Base-by-base conservation (phyloP, 2,113 vertebrate species). In the Callorhinus ursinus region DNA sequence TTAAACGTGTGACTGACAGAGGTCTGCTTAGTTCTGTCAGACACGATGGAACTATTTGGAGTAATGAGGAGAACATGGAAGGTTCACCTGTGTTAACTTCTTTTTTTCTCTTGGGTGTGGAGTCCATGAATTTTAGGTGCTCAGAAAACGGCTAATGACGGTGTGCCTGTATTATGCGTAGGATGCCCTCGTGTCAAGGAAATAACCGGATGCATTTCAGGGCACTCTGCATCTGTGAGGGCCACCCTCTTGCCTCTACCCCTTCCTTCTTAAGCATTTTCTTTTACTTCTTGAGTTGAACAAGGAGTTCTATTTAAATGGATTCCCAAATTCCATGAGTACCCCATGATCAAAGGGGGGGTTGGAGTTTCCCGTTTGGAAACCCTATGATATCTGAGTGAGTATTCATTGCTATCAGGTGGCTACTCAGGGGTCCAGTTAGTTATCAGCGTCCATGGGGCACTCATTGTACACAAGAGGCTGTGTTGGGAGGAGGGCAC, bases 201-300 rank as follows among this genome's bases (percentile, higher is more conserved):
- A 76, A 7, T 69, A n/a, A 85, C 14, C 77, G 71, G 63, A 10
- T 63, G 69, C 10, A 39, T 91, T 88, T 85, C 91, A 59, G 63
- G 79, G 49, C 72, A 16, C 15, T 97, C 85, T 94, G 84, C 22
- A 9, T 72, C 71, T 85, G 0, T 80, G 13, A 81, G 61, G 26
- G 1, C 31, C 9, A 1, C n/a, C 90, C 14, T 79, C 69, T 87
- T n/a, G 26, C 69, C 22, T 57, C 88, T 80, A 28, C 18, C 7
- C 21, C 2, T 53, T 86, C 11, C n/a, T 28, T 86, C 36, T 53
- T 88, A 22, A 76, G 22, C 53, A 76, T 90, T 79, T 96, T 90
- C 18, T 88, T 90, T 93, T 63, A 61, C 51, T 57, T 94, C 69
- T 71, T 92, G 24, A 82, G 42, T 95, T 96, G 79, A 94, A 77